phyloP scores from a whole-genome alignment of 2,797 vertebrate genomes.

The Synaphobranchus kaupii region DNA sequence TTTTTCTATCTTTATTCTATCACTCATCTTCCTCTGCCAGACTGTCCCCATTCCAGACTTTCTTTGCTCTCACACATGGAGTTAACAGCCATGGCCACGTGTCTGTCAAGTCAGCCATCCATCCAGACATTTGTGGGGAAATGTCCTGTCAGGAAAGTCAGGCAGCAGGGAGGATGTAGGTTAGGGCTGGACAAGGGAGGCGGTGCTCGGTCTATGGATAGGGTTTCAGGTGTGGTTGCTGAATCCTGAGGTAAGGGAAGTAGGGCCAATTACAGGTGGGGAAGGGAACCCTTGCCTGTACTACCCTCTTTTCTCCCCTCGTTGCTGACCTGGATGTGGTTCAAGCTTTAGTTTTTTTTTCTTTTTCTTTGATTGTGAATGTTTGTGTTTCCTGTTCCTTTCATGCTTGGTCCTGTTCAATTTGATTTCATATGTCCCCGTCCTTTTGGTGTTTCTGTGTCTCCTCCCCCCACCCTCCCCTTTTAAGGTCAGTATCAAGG shows the following conservation, averaged over 20 bases:
- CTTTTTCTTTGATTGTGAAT: constrained; percentile 48
- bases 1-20: constrained; percentile 63
- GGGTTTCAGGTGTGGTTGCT: constrained; percentile 31
- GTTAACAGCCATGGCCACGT: constrained; percentile 67
- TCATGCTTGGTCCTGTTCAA: constrained; percentile 62
- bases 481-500: constrained; percentile 56
- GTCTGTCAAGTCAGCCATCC: constrained; percentile 79
- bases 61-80: constrained; percentile 65
- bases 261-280: constrained; percentile 57
- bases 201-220: constrained; percentile 22
- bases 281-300: constrained; percentile 66
- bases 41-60: constrained; percentile 64
- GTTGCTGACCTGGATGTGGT: constrained; percentile 65
- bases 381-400: constrained; percentile 49
- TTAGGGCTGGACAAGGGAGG: constrained; percentile 51
- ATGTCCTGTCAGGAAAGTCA: constrained; percentile 53
- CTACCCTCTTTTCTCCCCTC: constrained; percentile 65
- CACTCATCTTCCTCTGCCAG: constrained; percentile 70
- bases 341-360: constrained; percentile 55
- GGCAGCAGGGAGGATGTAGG: constrained; percentile 62
- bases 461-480: constrained; percentile 32
- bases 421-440: constrained; percentile 60
- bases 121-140: constrained; percentile 68
- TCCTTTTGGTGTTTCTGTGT: constrained; percentile 53
- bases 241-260: constrained; percentile 30